Evolutionary conservation across 2,797 vertebrate genomes (phyloP).

Genomic region (Spizella passerina): DNA sequence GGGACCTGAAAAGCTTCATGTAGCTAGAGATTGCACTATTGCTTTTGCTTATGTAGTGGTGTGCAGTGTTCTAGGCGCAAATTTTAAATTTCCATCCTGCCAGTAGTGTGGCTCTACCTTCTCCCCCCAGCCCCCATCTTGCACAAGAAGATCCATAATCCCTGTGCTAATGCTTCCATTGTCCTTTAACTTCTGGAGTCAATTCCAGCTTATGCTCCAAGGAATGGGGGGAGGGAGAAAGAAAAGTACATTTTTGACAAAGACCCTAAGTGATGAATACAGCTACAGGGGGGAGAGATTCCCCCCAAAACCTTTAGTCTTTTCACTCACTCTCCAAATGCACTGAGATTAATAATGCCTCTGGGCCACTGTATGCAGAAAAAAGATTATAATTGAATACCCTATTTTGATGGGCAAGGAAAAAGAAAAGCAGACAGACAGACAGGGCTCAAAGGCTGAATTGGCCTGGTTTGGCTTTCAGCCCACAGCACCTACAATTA

Average conservation of each 20-base stretch:
- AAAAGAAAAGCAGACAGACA: slow-evolving; percentile 55
- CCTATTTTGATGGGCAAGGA: slow-evolving; percentile 67
- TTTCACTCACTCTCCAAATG: slow-evolving; percentile 73
- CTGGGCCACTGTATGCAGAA: slow-evolving; percentile 71
- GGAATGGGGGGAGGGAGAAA: slow-evolving; percentile 25
- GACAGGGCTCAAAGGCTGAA: slow-evolving; percentile 63
- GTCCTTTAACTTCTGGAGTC: slow-evolving; percentile 52
- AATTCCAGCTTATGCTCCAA: slow-evolving; percentile 59
- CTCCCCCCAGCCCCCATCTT: background rate
- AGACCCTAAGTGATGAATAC: slow-evolving; percentile 69
- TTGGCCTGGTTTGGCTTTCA: slow-evolving; percentile 66
- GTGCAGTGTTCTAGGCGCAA: background rate
- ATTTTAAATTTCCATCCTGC: background rate
- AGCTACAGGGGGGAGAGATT: slow-evolving; percentile 58
- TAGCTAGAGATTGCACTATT: background rate
- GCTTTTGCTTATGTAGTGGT: background rate
- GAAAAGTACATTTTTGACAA: slow-evolving; percentile 71
- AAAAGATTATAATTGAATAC: slow-evolving; percentile 77
- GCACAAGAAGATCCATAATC: slow-evolving; percentile 37
- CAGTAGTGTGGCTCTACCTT: background rate
- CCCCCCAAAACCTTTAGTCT: slow-evolving; percentile 34
- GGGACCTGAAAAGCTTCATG: background rate
- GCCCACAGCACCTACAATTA: slow-evolving; percentile 74
- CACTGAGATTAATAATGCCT: slow-evolving; percentile 73
- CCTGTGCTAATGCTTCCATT: slow-evolving; percentile 47